A percentile compares a stretch with the other conserved stretches of the same genome.
These are phyloP conservation scores for Sus scrofa DNA, from an alignment of 2,113 vertebrate genomes.

Conservation along the genomic window T2T-Sscrofa CM000820.6:832501-833000, in stretches of 20 bases:
- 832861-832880: neutral
- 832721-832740: neutral
- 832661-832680: neutral
- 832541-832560: neutral
- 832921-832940: neutral
- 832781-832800: neutral
- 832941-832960: neutral
- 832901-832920: neutral
- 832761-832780: too few relatives aligned
- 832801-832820: neutral
- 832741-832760: too few relatives aligned
- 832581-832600: neutral
- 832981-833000: neutral
- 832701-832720: neutral
- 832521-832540: neutral
- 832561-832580: neutral
- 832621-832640: neutral
- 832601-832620: neutral
- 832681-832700: neutral
- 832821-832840: neutral
- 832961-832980: neutral
- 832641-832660: neutral
- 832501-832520: neutral
- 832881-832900: neutral
- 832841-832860: neutral